phyloP scores from a whole-genome alignment of 1,140 invertebrate genomes.

The Dysdera silvatica region DNA sequence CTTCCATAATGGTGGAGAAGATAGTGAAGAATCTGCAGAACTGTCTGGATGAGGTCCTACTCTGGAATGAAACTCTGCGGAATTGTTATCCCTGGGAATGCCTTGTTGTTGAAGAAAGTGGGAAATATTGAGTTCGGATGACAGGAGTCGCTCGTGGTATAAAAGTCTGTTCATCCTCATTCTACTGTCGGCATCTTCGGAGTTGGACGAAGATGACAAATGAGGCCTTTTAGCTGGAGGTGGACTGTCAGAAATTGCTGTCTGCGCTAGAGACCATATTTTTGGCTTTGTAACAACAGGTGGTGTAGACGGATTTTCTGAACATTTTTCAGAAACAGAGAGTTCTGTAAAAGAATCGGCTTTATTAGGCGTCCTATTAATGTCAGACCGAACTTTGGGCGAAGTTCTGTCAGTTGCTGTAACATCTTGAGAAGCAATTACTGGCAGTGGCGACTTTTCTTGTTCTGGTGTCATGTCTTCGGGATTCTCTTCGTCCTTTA shows the following conservation, averaged over 20 bases:
- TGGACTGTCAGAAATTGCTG: slow-evolving; percentile 57
- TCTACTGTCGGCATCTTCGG: not conserved
- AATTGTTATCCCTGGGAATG: not conserved
- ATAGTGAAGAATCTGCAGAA: slow-evolving; percentile 19
- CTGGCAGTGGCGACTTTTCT: too few relatives aligned
- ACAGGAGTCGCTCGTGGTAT: not conserved
- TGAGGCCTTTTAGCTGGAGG: not conserved
- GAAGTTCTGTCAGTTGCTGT: too few relatives aligned
- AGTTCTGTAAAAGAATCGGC: too few relatives aligned
- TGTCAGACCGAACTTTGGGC: too few relatives aligned
- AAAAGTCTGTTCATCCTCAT: not conserved
- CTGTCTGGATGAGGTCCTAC: slow-evolving; percentile 15
- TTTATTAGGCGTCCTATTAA: too few relatives aligned
- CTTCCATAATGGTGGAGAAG: slow-evolving; percentile 19
- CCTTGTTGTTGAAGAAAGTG: not conserved
- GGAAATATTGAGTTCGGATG: not conserved
- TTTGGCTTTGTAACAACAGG: slow-evolving; percentile 61
- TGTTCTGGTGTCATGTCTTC: too few relatives aligned
- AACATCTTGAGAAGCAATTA: too few relatives aligned
- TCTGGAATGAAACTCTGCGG: too few relatives aligned
- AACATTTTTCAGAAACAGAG: too few relatives aligned
- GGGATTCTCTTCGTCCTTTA: too few relatives aligned
- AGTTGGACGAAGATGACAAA: slow-evolving; percentile 1
- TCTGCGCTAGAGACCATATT: slow-evolving; percentile 94
- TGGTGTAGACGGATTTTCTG: too few relatives aligned